Percentiles rank a stretch among this genome's conserved stretches.
These are phyloP conservation scores for Sebastes dallii DNA, from an alignment of 2,797 vertebrate species.

Conservation along the genomic window DNA sequence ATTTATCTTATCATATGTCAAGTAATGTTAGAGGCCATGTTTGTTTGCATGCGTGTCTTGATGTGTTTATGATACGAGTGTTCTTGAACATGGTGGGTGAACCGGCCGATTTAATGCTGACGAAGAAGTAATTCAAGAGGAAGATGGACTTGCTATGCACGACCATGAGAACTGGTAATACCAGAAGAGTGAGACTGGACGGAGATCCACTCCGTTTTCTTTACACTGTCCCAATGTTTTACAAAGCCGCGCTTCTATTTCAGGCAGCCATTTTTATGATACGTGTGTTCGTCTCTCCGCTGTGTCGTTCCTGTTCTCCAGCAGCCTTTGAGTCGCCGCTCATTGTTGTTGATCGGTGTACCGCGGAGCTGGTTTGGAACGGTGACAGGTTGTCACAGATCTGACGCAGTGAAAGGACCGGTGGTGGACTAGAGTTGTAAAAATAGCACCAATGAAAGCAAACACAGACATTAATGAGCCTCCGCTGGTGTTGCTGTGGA, in stretches of 20 bases:
- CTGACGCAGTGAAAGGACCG: conserved; percentile 52
- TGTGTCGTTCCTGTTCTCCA: conserved; percentile 22
- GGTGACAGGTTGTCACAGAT: conserved; percentile 65
- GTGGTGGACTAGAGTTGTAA: conserved; percentile 59
- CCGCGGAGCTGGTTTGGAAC: conserved; percentile 21
- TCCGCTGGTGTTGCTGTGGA: conserved; percentile 37
- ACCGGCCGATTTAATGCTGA: conserved; percentile 49
- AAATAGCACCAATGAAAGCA: conserved; percentile 77
- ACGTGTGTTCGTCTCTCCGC: conserved; percentile 35
- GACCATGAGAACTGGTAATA: conserved; percentile 11
- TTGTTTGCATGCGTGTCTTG: too few species aligned
- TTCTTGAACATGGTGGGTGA: neutral
- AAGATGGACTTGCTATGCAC: conserved; percentile 26
- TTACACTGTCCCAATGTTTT: conserved; percentile 5
- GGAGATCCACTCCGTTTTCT: conserved; percentile 3
- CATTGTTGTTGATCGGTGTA: conserved; percentile 50
- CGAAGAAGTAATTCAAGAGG: conserved; percentile 53
- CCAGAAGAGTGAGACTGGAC: conserved; percentile 1
- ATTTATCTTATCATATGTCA: too few species aligned
- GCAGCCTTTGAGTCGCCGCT: conserved; percentile 45
- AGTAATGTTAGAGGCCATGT: neutral
- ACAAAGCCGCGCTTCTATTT: conserved; percentile 50
- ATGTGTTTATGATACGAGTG: neutral
- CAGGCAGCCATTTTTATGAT: neutral
- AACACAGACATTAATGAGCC: conserved; percentile 77